Base-by-base conservation (phyloP, 2,797 vertebrate genomes). In the Aplochiton taeniatus region DNA sequence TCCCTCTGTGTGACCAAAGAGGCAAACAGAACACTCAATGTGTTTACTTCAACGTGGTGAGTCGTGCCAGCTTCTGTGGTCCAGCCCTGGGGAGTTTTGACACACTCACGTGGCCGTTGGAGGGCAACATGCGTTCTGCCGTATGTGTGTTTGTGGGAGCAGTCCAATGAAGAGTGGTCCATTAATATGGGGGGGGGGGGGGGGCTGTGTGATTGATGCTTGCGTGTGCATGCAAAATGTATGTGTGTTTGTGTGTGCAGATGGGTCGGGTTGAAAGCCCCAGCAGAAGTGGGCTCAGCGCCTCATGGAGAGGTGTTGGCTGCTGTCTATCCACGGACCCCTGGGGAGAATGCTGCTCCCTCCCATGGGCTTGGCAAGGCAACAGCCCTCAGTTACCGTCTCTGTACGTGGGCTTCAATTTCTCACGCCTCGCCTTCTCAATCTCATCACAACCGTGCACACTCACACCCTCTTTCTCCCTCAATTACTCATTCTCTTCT, bases 251-350 rank as follows among this genome's bases (percentile, higher is more conserved):
- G 11, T 49, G 50, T 45, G 49, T 43, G 42, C 44, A 51, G 43
- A 51, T 51, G 43, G n/a, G 63, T 47, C 17, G 53, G 63, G 76
- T 65, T 69, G 31, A 45, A 49, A 59, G 65, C 69, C 63, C 59
- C 31, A 31, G 31, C 31, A 2, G 31, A 6, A 31, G 31, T 50
- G 51, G 65, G 73, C 55, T 73, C 58, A 65, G 64, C 51, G 44
- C 74, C 72, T 68, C 52, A 50, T 16, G 70, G 53, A 68, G 72
- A 76, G 60, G 58, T 72, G 72, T 77, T 73, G 73, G 68, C 63
- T 71, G 55, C 70, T 74, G 61, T 75, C 6, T 63, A 49, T 67
- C 56, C 18, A n/a, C 8, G 4, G 16, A 14, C 18, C 52, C 18
- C n/a, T 14, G 16, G 13, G 12, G 31, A 31, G 6, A 6, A 2